A percentile compares a stretch with the other conserved stretches of the same genome.
Evolutionary conservation across 1,140 invertebrate species (phyloP).

Genomic region (Drosophila auraria): DNA sequence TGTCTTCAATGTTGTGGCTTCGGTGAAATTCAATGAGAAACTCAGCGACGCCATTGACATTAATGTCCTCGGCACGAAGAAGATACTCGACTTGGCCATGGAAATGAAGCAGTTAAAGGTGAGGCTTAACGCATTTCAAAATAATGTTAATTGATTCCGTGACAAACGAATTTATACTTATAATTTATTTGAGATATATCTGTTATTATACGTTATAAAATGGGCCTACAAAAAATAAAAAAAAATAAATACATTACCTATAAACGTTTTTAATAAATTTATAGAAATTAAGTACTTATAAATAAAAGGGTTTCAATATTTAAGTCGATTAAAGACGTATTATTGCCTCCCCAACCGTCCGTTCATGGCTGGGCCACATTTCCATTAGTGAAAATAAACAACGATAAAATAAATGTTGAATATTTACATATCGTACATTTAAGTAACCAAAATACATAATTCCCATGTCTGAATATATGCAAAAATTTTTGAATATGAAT

Average conservation of each 20-base stretch:
- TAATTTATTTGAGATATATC: too few relatives aligned
- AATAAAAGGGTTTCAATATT: neutral
- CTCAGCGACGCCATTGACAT: conserved; percentile 88
- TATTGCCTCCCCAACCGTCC: neutral
- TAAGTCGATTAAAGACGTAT: conserved; percentile 1
- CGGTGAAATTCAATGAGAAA: conserved; percentile 94
- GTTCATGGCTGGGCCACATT: neutral
- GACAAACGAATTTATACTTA: neutral
- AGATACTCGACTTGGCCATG: conserved; percentile 87
- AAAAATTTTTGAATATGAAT: conserved; percentile 72
- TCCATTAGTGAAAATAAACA: conserved; percentile 39
- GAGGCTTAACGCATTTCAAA: conserved; percentile 37
- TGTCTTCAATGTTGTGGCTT: conserved; percentile 96
- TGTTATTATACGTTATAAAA: too few relatives aligned
- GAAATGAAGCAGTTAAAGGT: conserved; percentile 89
- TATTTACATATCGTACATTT: conserved; percentile 66
- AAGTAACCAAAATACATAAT: conserved; percentile 77
- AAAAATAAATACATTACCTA: too few relatives aligned
- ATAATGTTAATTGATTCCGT: neutral
- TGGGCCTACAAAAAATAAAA: too few relatives aligned
- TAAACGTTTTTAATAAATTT: neutral
- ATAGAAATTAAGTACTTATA: neutral
- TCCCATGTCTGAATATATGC: conserved; percentile 54
- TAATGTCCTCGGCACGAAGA: conserved; percentile 88
- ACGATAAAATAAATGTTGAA: conserved; percentile 48